Evolutionary conservation across 2,888 invertebrate genomes (phyloP), one percentile per base, ranked within the genome.

Genomic region (Achlya flavicornis): DNA sequence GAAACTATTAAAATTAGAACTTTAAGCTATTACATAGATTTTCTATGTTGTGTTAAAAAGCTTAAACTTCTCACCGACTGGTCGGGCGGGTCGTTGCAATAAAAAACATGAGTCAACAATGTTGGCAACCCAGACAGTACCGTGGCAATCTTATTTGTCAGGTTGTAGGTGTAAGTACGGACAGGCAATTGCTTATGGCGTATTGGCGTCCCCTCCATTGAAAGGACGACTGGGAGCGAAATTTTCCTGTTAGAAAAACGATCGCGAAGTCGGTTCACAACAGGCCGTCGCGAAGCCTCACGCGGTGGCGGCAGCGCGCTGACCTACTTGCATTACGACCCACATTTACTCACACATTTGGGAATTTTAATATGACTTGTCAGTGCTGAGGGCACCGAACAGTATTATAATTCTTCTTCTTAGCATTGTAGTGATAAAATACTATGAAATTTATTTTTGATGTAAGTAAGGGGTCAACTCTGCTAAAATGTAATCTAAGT

Each of bases 241-340:
- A 77, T 79, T 79, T 84, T 76, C 75, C 76, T 75, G 71, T 74
- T 74, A 70, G 70, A 64, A 65, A 71, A 70, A 64, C 63, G 58
- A 68, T 33, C 61, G 62, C 62, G 70, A 59, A 65, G 66, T 61
- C 57, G 68, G 66, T 64, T 58, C 62, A 61, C 72, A 60, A n/a
- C 68, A 66, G 69, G 63, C 62, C 69, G 69, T 72, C 71, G 67
- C 72, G 53, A 66, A 63, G 63, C 61, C 65, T 65, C 65, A 66
- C 61, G 43, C 69, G 68, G 63, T 71, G 67, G 69, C 70, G 64
- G 67, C 72, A 71, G 69, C 75, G 76, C 76, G 69, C 79, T 88
- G 89, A 88, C 88, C 89, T 87, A 88, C 86, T 88, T 89, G 86
- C 78, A 80, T 79, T 81, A 79, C 86, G 85, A 84, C 84, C 86